phyloP scores from a whole-genome alignment of 2,888 invertebrate species.

The Tipula confusa region DNA sequence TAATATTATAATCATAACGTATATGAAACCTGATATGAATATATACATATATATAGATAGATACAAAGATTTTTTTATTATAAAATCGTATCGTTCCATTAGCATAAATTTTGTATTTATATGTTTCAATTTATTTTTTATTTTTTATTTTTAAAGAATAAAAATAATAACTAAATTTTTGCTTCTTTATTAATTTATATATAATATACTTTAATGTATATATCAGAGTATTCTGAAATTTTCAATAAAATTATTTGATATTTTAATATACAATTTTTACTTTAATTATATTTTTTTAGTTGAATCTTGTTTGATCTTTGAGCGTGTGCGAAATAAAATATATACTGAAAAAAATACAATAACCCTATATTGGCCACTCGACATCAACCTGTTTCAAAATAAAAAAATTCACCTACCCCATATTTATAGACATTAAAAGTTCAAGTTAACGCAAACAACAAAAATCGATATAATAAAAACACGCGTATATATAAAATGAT shows the following conservation, averaged over 20 bases:
- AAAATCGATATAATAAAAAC: background rate
- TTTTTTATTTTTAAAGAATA: background rate
- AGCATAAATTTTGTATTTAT: constrained; percentile 9
- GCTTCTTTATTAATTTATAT: background rate
- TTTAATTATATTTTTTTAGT: background rate
- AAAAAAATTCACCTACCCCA: background rate
- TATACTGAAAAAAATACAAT: too few relatives aligned
- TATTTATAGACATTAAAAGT: background rate
- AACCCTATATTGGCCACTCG: background rate
- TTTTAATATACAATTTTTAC: background rate
- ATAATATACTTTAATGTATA: background rate
- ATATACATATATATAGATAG: background rate
- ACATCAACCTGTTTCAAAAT: background rate
- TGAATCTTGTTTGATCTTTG: background rate
- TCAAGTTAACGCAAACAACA: background rate
- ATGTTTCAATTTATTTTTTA: background rate
- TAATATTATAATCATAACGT: constrained; percentile 4
- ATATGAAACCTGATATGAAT: background rate
- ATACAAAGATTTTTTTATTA: background rate
- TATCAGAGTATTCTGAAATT: background rate
- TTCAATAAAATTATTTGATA: background rate
- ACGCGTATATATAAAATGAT: background rate
- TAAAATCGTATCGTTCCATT: constrained; percentile 16
- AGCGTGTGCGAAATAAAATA: background rate
- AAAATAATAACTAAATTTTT: constrained; percentile 20